Evolutionary conservation across 2,888 invertebrate species (phyloP).

Genomic region (Taenaris catops): DNA sequence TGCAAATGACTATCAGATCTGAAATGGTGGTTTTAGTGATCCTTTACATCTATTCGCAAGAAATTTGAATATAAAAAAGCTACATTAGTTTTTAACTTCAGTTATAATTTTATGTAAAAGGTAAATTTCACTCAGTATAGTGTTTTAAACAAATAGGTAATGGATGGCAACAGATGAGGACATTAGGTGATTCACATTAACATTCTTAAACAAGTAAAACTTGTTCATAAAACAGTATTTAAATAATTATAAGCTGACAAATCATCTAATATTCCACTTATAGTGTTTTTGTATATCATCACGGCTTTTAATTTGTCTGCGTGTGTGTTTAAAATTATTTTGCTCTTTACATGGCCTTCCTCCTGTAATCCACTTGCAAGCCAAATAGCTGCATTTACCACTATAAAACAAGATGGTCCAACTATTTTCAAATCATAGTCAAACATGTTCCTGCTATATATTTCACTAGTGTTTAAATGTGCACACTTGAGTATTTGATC

Average conservation of each 20-base stretch:
- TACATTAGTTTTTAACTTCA: too few species aligned
- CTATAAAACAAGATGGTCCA: conserved; percentile 53
- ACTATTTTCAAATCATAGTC: conserved; percentile 48
- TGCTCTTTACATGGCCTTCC: conserved; percentile 64
- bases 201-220: too few species aligned
- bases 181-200: too few species aligned
- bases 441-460: conserved; percentile 46
- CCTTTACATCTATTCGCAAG: too few species aligned
- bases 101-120: too few species aligned
- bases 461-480: conserved; percentile 29
- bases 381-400: conserved; percentile 65
- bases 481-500: conserved; percentile 30
- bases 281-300: conserved; percentile 40
- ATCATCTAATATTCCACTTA: conserved; percentile 53
- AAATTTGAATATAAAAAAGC: too few species aligned
- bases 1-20: too few species aligned
- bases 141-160: too few species aligned
- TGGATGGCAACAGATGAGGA: too few species aligned
- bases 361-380: conserved; percentile 55
- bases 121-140: too few species aligned
- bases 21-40: too few species aligned
- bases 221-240: too few species aligned
- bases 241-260: conserved; percentile 44
- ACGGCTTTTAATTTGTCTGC: conserved; percentile 43
- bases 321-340: conserved; percentile 35